Percentiles rank a stretch among this genome's conserved stretches.
Conservation (phyloP, 2,113 vertebrate species). For the Manacus vitellinus region DNA sequence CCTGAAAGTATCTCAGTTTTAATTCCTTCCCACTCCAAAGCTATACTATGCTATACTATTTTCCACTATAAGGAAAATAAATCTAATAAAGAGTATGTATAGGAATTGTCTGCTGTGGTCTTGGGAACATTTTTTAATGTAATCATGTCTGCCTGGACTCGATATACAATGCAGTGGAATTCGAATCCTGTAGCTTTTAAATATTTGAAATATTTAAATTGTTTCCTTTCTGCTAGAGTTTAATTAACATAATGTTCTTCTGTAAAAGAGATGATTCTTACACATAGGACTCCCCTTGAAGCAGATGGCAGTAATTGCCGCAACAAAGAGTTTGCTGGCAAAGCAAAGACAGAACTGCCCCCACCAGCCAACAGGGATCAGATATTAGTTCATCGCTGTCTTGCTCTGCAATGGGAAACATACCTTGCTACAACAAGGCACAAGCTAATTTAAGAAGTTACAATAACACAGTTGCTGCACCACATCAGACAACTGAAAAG, state of each 20-base stretch:
- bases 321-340: neutral
- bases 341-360: neutral
- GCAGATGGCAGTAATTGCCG: neutral
- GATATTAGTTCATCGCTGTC: neutral
- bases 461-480: slow-evolving; percentile 28
- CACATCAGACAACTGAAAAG: slow-evolving; percentile 44
- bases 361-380: neutral
- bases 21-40: neutral
- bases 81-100: neutral
- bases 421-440: slow-evolving; percentile 6
- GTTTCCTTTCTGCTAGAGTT: neutral
- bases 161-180: neutral
- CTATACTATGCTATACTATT: no score
- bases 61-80: neutral
- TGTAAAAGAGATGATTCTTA: neutral
- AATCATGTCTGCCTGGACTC: neutral
- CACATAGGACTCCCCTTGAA: neutral
- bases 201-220: neutral
- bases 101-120: neutral
- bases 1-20: neutral
- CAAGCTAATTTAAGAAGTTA: slow-evolving; percentile 28
- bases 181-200: neutral
- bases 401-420: neutral
- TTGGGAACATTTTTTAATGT: neutral
- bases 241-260: neutral